Base-by-base conservation (phyloP, 2,797 vertebrate species). In the Pseudochirops corinnae region DNA sequence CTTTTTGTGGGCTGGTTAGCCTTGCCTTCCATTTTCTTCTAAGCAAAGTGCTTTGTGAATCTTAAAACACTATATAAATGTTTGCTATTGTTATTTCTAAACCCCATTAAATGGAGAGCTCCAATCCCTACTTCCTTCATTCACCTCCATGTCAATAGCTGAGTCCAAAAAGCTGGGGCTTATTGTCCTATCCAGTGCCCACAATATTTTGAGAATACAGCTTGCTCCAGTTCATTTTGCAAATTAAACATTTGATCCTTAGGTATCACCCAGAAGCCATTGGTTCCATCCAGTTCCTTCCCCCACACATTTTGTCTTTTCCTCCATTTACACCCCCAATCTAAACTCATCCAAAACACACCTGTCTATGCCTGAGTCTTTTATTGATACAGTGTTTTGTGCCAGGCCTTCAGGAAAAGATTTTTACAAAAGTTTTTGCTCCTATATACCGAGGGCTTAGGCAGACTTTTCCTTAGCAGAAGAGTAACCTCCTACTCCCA, bases 401-500 rank as follows among this genome's bases (percentile, higher is more conserved):
- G 55, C 52, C 31, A 24, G 28, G 74, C 33, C 91, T 94, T 55
- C 24, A 28, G n/a, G 1, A 1, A 91, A 90, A n/a, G 13, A 33
- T 18, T 16, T 93, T 57, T 46, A 58, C 9, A n/a, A 26, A 60
- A 11, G 33, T 55, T 26, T 57, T 57, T 92, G 90, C 46, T 93
- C 62, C 90, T 55, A 1, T 91, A 16, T 7, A 2, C 28, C 21
- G 53, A n/a, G n/a, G 52, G 11, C 56, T 57, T 18, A 5, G 28
- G 90, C 58, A 90, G 33, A 91, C 5, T 93, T 62, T 56, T 18
- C 60, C 67, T 74, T 94, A 58, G 82, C 62, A 94, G 93, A 95
- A 91, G 92, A 90, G 57, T 24, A 90, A 6, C 67, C 1, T 39
- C 6, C 91, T 39, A 62, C 52, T 10, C 39, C 11, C 82, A 58